Percentiles rank a stretch among this genome's conserved stretches.
These are phyloP conservation scores for Isaurus tuberculatus DNA, from an alignment of 92 coral and sea anemone genomes.

Conservation along the genomic window DNA sequence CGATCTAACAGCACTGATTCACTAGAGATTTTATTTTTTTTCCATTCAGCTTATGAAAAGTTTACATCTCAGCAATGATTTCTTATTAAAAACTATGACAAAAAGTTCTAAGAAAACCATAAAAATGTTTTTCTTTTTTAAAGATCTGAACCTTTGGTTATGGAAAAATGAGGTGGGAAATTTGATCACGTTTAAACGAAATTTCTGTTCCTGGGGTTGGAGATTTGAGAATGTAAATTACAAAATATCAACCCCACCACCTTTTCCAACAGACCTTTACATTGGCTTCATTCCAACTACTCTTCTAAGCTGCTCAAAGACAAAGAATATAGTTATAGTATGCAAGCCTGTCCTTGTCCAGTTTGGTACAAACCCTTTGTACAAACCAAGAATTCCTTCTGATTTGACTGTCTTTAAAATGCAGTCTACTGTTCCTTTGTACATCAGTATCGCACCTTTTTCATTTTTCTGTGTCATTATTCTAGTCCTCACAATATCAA, in stretches of 20 bases:
- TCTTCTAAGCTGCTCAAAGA: slow-evolving; percentile 90
- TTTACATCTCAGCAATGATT: too few relatives aligned
- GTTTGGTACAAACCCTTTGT: slow-evolving; percentile 97
- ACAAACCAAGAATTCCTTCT: slow-evolving; percentile 89
- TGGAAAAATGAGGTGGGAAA: too few relatives aligned
- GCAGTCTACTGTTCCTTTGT: slow-evolving; percentile 87
- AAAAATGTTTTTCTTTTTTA: not conserved
- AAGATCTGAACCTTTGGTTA: not conserved
- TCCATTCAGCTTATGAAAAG: too few relatives aligned
- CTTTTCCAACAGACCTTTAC: slow-evolving; percentile 27
- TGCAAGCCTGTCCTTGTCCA: slow-evolving; percentile 98
- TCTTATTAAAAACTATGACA: too few relatives aligned
- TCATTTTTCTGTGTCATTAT: slow-evolving; percentile 85
- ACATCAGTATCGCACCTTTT: slow-evolving; percentile 71
- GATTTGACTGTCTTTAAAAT: slow-evolving; percentile 82
- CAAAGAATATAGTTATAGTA: slow-evolving; percentile 93
- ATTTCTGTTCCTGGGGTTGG: not conserved
- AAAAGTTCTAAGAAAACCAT: too few relatives aligned
- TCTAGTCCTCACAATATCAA: slow-evolving; percentile 94
- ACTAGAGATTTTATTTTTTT: too few relatives aligned
- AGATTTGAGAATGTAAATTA: not conserved
- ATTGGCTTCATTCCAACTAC: slow-evolving; percentile 89
- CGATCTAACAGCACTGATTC: too few relatives aligned
- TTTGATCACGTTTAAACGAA: too few relatives aligned
- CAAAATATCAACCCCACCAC: too few relatives aligned